These are phyloP conservation scores for Taurulus bubalis DNA, from an alignment of 2,113 vertebrate genomes.

Conservation along the genomic window DNA sequence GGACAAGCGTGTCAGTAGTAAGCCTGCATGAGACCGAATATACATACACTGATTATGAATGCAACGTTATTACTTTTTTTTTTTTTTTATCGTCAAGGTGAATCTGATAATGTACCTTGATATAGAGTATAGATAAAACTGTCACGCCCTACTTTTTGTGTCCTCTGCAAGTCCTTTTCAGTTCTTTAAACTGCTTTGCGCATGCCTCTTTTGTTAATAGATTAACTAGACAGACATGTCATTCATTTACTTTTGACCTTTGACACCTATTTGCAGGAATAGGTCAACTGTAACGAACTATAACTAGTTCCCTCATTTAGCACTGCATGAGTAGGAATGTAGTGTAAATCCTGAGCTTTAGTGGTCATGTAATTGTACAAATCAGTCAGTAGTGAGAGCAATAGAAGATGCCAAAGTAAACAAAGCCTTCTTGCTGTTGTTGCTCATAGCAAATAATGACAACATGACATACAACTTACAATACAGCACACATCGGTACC, in stretches of 20 bases:
- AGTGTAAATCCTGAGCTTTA: constrained; percentile 25
- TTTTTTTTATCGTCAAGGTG: not conserved
- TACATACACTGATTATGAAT: not conserved
- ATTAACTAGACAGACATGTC: constrained; percentile 1
- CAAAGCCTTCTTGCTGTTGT: constrained; percentile 33
- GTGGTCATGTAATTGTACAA: constrained; percentile 37
- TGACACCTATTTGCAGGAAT: constrained; percentile 19
- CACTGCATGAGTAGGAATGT: constrained; percentile 13
- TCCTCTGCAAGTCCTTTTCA: not conserved
- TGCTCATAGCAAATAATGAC: constrained; percentile 35
- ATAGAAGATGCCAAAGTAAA: constrained; percentile 44
- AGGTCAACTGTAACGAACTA: constrained; percentile 1
- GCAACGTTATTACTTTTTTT: not conserved
- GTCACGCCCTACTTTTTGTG: not conserved
- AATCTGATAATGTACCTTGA: not conserved
- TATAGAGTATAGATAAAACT: not conserved
- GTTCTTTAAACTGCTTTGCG: not conserved
- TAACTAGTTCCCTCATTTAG: constrained; percentile 33
- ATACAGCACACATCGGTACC: not conserved
- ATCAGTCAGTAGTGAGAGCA: constrained; percentile 47
- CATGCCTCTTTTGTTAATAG: not conserved
- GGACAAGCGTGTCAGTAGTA: not conserved
- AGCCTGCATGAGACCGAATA: not conserved
- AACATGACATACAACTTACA: not conserved
- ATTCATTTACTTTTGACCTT: constrained; percentile 21